phyloP scores from a whole-genome alignment of 2,797 vertebrate species.

The Labroides dimidiatus region DNA sequence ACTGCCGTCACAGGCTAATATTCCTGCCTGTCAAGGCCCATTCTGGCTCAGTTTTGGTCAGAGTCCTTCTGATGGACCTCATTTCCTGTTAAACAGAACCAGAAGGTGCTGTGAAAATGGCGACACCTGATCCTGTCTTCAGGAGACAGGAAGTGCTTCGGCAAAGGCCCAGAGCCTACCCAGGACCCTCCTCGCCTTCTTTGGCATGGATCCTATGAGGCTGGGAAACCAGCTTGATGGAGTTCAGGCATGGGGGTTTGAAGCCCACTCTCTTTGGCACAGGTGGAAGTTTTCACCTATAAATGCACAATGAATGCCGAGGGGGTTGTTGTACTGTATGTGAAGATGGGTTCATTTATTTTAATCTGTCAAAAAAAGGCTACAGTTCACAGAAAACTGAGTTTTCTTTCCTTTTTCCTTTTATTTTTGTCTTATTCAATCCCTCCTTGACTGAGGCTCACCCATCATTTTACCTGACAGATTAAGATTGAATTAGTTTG shows the following conservation, averaged over 20 bases:
- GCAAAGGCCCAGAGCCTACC: conserved; percentile 69
- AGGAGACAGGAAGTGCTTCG: conserved; percentile 75
- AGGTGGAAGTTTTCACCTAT: conserved; percentile 27
- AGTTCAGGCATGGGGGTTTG: conserved; percentile 23
- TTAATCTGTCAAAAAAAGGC: conserved; percentile 50
- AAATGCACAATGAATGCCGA: conserved; percentile 1
- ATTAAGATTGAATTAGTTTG: conserved; percentile 80
- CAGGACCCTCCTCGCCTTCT: conserved; percentile 71
- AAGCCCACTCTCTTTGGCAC: conserved; percentile 24
- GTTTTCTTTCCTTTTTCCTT: conserved; percentile 54
- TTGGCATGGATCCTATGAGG: conserved; percentile 46
- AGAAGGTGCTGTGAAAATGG: conserved; percentile 87
- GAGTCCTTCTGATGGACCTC: conserved; percentile 87
- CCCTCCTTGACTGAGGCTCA: conserved; percentile 59
- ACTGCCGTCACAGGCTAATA: conserved; percentile 87
- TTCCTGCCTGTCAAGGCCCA: conserved; percentile 89
- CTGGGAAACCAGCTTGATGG: conserved; percentile 25
- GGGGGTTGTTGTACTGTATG: not conserved
- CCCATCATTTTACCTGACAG: conserved; percentile 77
- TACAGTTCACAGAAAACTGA: conserved; percentile 65
- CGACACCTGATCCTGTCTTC: conserved; percentile 87
- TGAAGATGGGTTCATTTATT: conserved; percentile 26
- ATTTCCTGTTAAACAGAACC: conserved; percentile 88
- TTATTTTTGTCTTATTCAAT: conserved; percentile 56
- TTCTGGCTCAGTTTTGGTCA: conserved; percentile 86